A percentile compares a stretch with the other conserved stretches of the same genome.
Conservation (phyloP, 2,888 invertebrate genomes). For the Campopleginae sp. region DNA sequence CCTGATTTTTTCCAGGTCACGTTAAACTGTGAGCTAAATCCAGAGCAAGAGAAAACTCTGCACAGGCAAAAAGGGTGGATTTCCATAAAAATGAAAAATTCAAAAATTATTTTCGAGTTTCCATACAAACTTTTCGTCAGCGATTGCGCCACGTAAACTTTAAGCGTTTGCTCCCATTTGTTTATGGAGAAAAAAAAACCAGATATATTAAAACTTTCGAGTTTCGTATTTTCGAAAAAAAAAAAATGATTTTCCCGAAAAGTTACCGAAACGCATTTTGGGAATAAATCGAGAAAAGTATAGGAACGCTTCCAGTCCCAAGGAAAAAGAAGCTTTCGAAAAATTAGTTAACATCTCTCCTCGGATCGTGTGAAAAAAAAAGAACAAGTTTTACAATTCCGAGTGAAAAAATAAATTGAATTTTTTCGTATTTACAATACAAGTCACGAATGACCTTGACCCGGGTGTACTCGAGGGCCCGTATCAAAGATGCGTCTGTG, state of each 20-base stretch:
- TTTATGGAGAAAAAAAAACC: background rate
- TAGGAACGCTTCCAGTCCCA: conserved; percentile 6
- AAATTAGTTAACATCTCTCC: background rate
- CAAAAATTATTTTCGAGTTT: background rate
- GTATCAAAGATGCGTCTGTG: conserved; percentile 40
- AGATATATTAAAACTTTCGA: background rate
- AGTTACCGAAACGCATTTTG: background rate
- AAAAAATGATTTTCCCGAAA: background rate
- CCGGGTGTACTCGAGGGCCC: conserved; percentile 34
- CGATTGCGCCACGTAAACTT: background rate
- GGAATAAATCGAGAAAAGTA: background rate
- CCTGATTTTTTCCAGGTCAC: background rate
- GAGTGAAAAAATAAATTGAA: conserved; percentile 40
- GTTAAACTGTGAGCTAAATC: background rate
- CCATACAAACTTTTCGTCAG: no score
- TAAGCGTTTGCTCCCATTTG: background rate
- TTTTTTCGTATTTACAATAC: background rate
- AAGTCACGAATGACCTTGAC: conserved; percentile 59
- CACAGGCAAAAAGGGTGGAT: background rate
- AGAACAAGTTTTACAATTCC: conserved; percentile 34
- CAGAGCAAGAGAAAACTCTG: background rate
- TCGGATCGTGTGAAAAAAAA: conserved; percentile 17
- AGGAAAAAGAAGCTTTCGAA: background rate
- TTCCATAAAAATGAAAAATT: background rate
- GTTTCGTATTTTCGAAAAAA: background rate